Conservation (phyloP, 2,888 invertebrate genomes). For the Pseudococcus viburni region DNA sequence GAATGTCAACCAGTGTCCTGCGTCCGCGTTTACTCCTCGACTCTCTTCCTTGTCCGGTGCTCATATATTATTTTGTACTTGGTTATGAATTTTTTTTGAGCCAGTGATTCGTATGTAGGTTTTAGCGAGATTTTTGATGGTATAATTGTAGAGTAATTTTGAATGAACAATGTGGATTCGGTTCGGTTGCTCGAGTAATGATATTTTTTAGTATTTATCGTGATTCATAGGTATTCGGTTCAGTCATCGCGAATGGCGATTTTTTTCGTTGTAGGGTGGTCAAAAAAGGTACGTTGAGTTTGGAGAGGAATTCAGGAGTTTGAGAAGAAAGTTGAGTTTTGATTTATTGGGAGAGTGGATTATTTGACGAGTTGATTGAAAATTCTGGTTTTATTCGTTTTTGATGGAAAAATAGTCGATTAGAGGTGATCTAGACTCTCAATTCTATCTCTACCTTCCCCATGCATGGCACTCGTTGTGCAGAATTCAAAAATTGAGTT, state of each 20-base stretch:
- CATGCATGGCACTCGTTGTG: no score
- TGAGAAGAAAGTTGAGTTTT: no score
- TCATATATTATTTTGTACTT: neutral
- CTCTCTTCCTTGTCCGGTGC: neutral
- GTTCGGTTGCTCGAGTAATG: constrained; percentile 50
- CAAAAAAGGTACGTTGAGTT: neutral
- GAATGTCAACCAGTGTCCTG: neutral
- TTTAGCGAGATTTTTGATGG: neutral
- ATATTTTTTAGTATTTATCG: constrained; percentile 43
- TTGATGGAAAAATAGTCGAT: no score
- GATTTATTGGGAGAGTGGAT: no score
- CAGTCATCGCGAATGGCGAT: neutral
- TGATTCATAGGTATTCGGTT: constrained; percentile 4
- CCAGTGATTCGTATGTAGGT: constrained; percentile 12
- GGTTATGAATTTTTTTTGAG: neutral
- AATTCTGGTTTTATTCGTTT: no score
- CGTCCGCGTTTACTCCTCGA: neutral
- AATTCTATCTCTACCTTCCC: no score
- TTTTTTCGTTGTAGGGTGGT: neutral
- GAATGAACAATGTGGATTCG: constrained; percentile 54
- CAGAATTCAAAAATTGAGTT: no score
- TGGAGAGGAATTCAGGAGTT: neutral
- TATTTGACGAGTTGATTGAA: no score
- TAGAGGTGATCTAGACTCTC: no score
- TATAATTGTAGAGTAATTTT: constrained; percentile 30